phyloP scores from a whole-genome alignment of 1,140 invertebrate genomes.

The Penaeus vannamei region DNA sequence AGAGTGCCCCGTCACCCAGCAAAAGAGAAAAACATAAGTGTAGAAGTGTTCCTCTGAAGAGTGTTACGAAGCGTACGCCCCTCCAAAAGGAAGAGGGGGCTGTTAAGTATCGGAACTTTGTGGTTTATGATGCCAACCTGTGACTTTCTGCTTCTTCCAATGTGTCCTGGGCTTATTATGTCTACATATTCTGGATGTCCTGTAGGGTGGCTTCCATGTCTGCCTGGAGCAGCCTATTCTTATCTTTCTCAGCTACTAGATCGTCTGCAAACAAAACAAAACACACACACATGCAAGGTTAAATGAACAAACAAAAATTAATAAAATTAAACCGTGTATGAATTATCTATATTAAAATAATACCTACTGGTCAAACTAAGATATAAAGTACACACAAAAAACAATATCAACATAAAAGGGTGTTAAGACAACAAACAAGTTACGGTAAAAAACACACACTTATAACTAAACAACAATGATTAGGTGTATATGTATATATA shows the following conservation, averaged over 20 bases:
- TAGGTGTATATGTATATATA: slow-evolving; percentile 43
- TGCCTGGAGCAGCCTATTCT: slow-evolving; percentile 96
- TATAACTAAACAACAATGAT: slow-evolving; percentile 14
- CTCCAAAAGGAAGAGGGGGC: not conserved
- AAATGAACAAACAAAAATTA: slow-evolving; percentile 50
- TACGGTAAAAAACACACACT: not conserved
- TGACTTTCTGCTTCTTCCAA: slow-evolving; percentile 62
- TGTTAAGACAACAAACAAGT: slow-evolving; percentile 34
- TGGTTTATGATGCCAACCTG: slow-evolving; percentile 54
- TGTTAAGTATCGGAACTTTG: not conserved
- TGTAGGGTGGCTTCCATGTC: slow-evolving; percentile 99
- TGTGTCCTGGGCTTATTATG: slow-evolving; percentile 42
- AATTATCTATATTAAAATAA: slow-evolving; percentile 40
- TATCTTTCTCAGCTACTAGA: slow-evolving; percentile 93
- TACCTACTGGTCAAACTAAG: slow-evolving; percentile 21
- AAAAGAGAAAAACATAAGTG: too few relatives aligned
- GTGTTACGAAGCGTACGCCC: too few relatives aligned
- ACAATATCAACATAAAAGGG: slow-evolving; percentile 14
- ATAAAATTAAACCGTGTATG: slow-evolving; percentile 44
- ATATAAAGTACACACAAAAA: slow-evolving; percentile 29
- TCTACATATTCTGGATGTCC: slow-evolving; percentile 99
- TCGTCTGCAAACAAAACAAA: slow-evolving; percentile 85
- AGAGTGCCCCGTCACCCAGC: too few relatives aligned
- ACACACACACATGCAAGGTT: slow-evolving; percentile 68
- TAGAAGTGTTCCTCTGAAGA: too few relatives aligned